Percentiles rank a stretch among this genome's conserved stretches.
phyloP scores from a whole-genome alignment of 2,113 vertebrate genomes.

The human region GRCh38 chr12:129162001-129162500 shows the following conservation, averaged over 20 bases:
- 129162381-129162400: too few relatives aligned
- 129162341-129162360: background rate
- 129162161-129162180: background rate
- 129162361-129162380: background rate
- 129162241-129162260: too few relatives aligned
- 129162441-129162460: rapidly evolving
- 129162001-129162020: background rate
- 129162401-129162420: too few relatives aligned
- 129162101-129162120: background rate
- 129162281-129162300: background rate
- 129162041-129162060: background rate
- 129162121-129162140: background rate
- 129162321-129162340: background rate
- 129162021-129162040: background rate
- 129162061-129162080: background rate
- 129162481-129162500: rapidly evolving
- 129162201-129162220: background rate
- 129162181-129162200: too few relatives aligned
- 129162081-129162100: rapidly evolving
- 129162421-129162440: background rate
- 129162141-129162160: background rate
- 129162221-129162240: background rate
- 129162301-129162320: background rate
- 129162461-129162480: too few relatives aligned
- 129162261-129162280: background rate